phyloP scores from a whole-genome alignment of 2,113 vertebrate species.

The Pygoscelis adeliae region DNA sequence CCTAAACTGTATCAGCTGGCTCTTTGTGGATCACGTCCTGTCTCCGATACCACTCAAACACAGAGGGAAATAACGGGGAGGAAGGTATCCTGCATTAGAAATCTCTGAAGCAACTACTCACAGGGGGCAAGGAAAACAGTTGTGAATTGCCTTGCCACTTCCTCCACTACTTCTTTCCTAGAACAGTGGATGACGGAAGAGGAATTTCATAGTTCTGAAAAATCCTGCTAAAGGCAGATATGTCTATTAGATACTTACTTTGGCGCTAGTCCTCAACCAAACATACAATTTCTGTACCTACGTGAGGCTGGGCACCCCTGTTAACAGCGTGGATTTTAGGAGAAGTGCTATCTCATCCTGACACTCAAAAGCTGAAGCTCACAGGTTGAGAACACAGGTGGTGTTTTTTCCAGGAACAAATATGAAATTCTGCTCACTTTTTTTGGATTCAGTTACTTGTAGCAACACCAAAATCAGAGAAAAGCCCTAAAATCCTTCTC shows the following conservation, averaged over 20 bases:
- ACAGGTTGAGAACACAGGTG: neutral
- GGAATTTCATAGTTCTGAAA: neutral
- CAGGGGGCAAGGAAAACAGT: neutral
- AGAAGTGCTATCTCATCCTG: neutral
- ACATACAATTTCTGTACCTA: neutral
- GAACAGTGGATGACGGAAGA: neutral
- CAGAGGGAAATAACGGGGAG: neutral
- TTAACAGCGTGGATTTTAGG: neutral
- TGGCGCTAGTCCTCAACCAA: neutral
- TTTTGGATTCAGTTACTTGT: neutral
- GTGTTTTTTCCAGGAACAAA: neutral
- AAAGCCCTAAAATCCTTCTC: neutral
- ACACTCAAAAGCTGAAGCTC: neutral
- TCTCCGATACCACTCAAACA: rapidly evolving
- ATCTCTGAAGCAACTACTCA: neutral
- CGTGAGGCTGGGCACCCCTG: neutral
- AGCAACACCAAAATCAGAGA: neutral
- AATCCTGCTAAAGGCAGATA: neutral
- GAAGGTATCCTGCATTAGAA: neutral
- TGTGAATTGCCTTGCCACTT: neutral
- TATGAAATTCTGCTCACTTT: neutral
- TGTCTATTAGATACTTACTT: neutral
- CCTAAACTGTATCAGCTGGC: neutral
- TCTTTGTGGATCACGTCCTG: neutral
- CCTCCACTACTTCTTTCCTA: neutral